phyloP scores from a whole-genome alignment of 37 sponge, comb jelly and placozoan genomes.

The Bolinopsis microptera region DNA sequence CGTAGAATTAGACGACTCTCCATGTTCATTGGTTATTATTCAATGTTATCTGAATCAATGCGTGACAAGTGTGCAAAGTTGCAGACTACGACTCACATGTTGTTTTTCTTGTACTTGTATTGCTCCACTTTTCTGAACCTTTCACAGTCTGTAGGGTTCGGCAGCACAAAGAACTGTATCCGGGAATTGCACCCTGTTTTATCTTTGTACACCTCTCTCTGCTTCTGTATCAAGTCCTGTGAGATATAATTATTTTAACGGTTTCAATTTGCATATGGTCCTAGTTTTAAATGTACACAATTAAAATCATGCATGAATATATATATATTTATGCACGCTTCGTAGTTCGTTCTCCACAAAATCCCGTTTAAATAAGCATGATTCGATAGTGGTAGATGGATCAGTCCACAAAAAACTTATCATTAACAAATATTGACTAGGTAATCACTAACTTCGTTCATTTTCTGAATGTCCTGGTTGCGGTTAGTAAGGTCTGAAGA shows the following conservation, averaged over 20 bases:
- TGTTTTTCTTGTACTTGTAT: conserved; percentile 19
- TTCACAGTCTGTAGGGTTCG: conserved; percentile 17
- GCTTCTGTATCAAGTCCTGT: conserved; percentile 46
- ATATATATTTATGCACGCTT: background rate
- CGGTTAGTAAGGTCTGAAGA: background rate
- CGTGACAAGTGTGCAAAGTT: too few relatives aligned
- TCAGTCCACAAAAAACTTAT: too few relatives aligned
- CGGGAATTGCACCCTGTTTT: conserved; percentile 10
- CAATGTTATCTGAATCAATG: too few relatives aligned
- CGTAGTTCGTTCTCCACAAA: too few relatives aligned
- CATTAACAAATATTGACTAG: too few relatives aligned
- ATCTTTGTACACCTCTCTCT: conserved; percentile 62
- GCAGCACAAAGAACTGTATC: conserved; percentile 53
- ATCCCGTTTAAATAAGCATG: too few relatives aligned
- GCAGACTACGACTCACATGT: too few relatives aligned
- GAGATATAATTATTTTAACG: too few relatives aligned
- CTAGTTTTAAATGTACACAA: background rate
- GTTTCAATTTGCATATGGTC: background rate
- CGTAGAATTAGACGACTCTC: too few relatives aligned
- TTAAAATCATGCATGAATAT: background rate
- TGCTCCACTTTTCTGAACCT: conserved; percentile 5
- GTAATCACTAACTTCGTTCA: background rate
- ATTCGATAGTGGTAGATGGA: too few relatives aligned
- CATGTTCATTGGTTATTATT: too few relatives aligned
- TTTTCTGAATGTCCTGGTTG: conserved; percentile 33